These are phyloP conservation scores for Platalea minor DNA, from an alignment of 2,797 vertebrate genomes.

Conservation along the genomic window DNA sequence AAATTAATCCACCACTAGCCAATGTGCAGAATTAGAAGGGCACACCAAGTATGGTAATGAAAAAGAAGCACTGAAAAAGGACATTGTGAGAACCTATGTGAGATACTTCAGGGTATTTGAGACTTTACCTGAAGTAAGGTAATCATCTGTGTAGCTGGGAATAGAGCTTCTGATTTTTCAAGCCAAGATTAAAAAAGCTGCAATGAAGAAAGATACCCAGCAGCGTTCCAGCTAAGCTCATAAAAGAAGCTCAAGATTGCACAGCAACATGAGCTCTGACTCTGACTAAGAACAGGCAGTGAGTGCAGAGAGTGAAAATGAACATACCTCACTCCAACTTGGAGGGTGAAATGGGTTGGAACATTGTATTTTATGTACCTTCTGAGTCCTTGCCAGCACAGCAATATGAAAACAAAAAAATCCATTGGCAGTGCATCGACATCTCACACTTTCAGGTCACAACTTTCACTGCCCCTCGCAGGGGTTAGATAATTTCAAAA, in stretches of 20 bases:
- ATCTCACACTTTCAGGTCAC: not conserved
- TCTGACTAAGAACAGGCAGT: not conserved
- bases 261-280: not conserved
- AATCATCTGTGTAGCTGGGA: not conserved
- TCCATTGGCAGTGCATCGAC: not conserved
- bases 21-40: not conserved
- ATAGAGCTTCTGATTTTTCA: constrained; percentile 7
- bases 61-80: not conserved
- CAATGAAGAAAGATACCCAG: constrained; percentile 2
- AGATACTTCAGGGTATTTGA: not conserved
- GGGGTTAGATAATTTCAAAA: not conserved
- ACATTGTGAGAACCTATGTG: not conserved
- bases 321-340: not conserved
- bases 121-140: not conserved
- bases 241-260: not conserved
- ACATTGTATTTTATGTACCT: constrained; percentile 10
- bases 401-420: not conserved
- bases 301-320: constrained; percentile 18
- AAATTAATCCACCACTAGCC: not conserved
- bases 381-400: not conserved
- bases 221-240: not conserved
- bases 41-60: not conserved
- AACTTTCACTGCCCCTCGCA: not conserved
- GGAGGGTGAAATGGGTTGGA: constrained; percentile 28
- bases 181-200: constrained; percentile 14